Evolutionary conservation across 2,888 invertebrate genomes (phyloP).

Genomic region (Chouioia cunea): DNA sequence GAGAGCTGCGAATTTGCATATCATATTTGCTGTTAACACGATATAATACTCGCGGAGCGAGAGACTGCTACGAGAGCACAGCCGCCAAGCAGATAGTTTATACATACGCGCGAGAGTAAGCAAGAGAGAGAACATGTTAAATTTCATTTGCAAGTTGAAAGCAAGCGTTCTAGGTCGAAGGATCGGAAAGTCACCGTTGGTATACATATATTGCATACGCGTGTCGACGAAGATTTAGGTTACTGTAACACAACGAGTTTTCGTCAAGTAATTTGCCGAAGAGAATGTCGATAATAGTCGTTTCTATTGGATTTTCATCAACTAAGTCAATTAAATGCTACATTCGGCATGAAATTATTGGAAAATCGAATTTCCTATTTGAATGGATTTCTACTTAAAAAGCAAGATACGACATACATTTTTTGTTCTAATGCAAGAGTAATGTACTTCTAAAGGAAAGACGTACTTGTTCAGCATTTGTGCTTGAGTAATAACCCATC

Average conservation of each 20-base stretch:
- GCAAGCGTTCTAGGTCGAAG: conserved; percentile 13
- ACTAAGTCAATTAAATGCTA: too few relatives aligned
- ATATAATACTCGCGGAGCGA: conserved; percentile 34
- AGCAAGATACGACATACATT: too few relatives aligned
- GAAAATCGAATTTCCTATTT: too few relatives aligned
- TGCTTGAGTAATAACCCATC: too few relatives aligned
- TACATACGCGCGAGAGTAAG: background rate
- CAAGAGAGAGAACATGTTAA: conserved; percentile 5
- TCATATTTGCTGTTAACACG: conserved; percentile 41
- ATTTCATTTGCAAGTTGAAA: conserved; percentile 45
- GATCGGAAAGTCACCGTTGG: conserved; percentile 19
- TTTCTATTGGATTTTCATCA: too few relatives aligned
- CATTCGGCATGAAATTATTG: too few relatives aligned
- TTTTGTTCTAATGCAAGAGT: too few relatives aligned
- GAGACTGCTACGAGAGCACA: too few relatives aligned
- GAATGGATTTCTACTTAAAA: too few relatives aligned
- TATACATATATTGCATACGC: background rate
- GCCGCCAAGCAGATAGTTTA: background rate
- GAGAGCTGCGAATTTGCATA: conserved; percentile 38
- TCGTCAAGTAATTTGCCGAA: background rate
- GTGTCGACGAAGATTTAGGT: conserved; percentile 27
- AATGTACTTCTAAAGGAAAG: too few relatives aligned
- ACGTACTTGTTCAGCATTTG: too few relatives aligned
- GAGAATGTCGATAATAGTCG: background rate
- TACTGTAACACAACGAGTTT: conserved; percentile 4